Evolutionary conservation across 2,113 vertebrate genomes (phyloP), one percentile per base, ranked within the genome.

Genomic region (Scopus umbretta): DNA sequence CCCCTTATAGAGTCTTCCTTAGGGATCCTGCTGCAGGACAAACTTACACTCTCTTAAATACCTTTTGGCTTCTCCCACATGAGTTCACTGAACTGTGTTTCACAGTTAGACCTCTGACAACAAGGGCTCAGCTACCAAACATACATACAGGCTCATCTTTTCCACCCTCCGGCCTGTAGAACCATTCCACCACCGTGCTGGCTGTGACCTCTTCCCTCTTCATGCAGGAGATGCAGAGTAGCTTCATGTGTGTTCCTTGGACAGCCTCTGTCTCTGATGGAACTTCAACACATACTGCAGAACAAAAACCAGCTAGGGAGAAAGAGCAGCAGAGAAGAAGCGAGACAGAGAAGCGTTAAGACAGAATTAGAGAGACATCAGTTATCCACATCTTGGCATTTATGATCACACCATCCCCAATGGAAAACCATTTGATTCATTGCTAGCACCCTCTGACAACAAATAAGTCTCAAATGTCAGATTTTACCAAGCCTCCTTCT

Each of bases 191-290:
- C 76, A 71, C 89, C 0, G 99, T 99, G 78, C 62, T 98, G 80
- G 99, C 97, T 40, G 96, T 98, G 72, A 99, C 98, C 94, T 99
- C 99, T 87, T 99, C 99, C 92, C 99, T 98, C 97, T 97, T 99
- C 98, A 99, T 98, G 94, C 99, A 99, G 94, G 98, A 99, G 96
- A 99, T 99, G 96, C 99, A 99, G 75, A 98, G 98, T 32, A 99
- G 97, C 96, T 98, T 99, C 99, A 99, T 99, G 92, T 97, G n/a
- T 0, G 30, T 97, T 30, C 99, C 99, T 80, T 99, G 96, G 38
- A 99, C 99, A 1, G 99, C 99, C 71, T 99, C 98, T 4, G 98
- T 99, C 71, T 98, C 98, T 1, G 99, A 99, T 7, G 98, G 98
- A 43, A 99, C 98, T 36, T 99, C 99, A 78, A 99, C 99, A 78